A percentile compares a stretch with the other conserved stretches of the same genome.
phyloP scores from a whole-genome alignment of 2,888 invertebrate genomes.

The Maniola hyperantus region DNA sequence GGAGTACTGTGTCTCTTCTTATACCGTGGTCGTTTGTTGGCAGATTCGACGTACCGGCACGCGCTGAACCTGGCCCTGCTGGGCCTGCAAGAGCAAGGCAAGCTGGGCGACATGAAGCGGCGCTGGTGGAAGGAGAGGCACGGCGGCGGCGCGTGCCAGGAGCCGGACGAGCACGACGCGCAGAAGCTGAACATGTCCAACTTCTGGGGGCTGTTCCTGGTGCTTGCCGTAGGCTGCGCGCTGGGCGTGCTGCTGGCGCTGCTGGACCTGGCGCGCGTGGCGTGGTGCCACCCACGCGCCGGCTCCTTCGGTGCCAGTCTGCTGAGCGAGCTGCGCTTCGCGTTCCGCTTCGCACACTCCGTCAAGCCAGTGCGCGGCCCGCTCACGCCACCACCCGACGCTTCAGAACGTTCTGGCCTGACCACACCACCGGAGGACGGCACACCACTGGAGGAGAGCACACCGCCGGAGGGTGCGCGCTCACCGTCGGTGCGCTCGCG shows the following conservation, averaged over 20 bases:
- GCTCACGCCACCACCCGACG: slow-evolving; percentile 36
- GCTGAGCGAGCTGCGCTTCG: slow-evolving; percentile 64
- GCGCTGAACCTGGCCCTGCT: slow-evolving; percentile 91
- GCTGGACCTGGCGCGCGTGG: slow-evolving; percentile 79
- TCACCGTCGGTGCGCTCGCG: slow-evolving; percentile 36
- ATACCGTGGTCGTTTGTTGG: background rate
- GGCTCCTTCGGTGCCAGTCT: slow-evolving; percentile 52
- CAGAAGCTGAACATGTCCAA: slow-evolving; percentile 85
- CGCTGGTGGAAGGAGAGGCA: slow-evolving; percentile 96
- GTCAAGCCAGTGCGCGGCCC: slow-evolving; percentile 63
- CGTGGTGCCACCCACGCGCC: slow-evolving; percentile 53
- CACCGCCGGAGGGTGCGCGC: slow-evolving; percentile 21
- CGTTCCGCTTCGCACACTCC: slow-evolving; percentile 66
- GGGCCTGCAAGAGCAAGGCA: slow-evolving; percentile 92
- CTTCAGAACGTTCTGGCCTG: slow-evolving; percentile 22
- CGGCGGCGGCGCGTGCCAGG: slow-evolving; percentile 87
- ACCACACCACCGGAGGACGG: slow-evolving; percentile 38
- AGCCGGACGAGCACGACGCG: slow-evolving; percentile 58
- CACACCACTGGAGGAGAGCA: too few species aligned
- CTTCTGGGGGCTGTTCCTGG: slow-evolving; percentile 91
- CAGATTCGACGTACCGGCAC: slow-evolving; percentile 82
- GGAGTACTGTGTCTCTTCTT: too few species aligned
- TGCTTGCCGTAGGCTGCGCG: slow-evolving; percentile 86
- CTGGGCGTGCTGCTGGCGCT: slow-evolving; percentile 86
- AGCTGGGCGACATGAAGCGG: slow-evolving; percentile 88